phyloP scores from a whole-genome alignment of 2,113 vertebrate species.

The Sander vitreus region DNA sequence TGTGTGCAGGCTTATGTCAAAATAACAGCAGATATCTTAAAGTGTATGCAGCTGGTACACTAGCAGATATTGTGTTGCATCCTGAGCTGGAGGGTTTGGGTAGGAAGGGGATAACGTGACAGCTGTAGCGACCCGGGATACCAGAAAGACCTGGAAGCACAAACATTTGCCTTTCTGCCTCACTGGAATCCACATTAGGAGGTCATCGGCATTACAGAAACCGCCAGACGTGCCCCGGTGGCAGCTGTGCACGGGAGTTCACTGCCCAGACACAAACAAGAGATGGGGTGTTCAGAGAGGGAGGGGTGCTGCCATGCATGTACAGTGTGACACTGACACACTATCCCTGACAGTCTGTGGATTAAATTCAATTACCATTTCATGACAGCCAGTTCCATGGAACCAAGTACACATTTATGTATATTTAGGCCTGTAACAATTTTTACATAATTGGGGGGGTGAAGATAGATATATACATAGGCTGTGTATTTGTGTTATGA shows the following conservation, averaged over 20 bases:
- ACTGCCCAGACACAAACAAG: conserved; percentile 70
- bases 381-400: conserved; percentile 34
- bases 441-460: too few relatives aligned
- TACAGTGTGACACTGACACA: conserved; percentile 35
- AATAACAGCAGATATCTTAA: conserved; percentile 51
- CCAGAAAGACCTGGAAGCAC: conserved; percentile 58
- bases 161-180: conserved; percentile 75
- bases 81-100: conserved; percentile 39
- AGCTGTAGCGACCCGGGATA: conserved; percentile 72
- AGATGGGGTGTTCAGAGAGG: conserved; percentile 49
- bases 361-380: conserved; percentile 44
- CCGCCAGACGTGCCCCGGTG: conserved; percentile 56
- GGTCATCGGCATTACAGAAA: conserved; percentile 67
- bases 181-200: conserved; percentile 79
- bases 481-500: too few relatives aligned
- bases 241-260: conserved; percentile 73
- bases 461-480: too few relatives aligned
- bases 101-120: conserved; percentile 64
- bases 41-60: conserved; percentile 42
- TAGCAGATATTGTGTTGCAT: conserved; percentile 52
- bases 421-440: conserved; percentile 1
- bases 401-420: conserved; percentile 37
- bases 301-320: conserved; percentile 43
- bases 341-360: conserved; percentile 3
- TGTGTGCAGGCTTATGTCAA: conserved; percentile 53